phyloP scores from a whole-genome alignment of 1,140 invertebrate genomes.

The Brachionus rotundiformis region DNA sequence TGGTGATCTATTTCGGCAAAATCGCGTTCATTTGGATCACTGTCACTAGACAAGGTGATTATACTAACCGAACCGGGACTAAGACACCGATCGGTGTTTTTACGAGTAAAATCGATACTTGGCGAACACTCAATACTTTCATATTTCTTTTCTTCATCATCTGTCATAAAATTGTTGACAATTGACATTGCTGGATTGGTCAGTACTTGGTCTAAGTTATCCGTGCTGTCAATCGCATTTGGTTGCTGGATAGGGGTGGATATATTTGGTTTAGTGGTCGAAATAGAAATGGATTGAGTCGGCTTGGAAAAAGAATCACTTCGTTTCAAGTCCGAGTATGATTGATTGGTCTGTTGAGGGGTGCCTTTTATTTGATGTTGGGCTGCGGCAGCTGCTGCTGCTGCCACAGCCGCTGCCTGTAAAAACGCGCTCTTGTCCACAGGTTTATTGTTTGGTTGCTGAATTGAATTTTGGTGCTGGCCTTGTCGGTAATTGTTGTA shows the following conservation, averaged over 20 bases:
- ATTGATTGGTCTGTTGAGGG: neutral
- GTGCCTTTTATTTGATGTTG: conserved; percentile 14
- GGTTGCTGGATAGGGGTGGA: neutral
- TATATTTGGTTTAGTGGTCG: neutral
- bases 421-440: conserved; percentile 31
- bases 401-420: conserved; percentile 30
- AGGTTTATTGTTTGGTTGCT: neutral
- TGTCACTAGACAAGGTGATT: conserved; percentile 46
- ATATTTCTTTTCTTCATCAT: conserved; percentile 5
- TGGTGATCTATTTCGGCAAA: neutral
- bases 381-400: conserved; percentile 22
- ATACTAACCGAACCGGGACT: conserved; percentile 48
- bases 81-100: conserved; percentile 10
- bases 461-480: neutral
- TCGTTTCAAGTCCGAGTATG: neutral
- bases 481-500: neutral
- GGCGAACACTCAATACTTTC: neutral
- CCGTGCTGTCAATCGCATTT: neutral
- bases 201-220: conserved; percentile 43
- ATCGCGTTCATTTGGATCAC: conserved; percentile 34
- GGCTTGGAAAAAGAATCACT: neutral
- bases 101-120: conserved; percentile 32
- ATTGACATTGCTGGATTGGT: conserved; percentile 33
- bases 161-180: conserved; percentile 44
- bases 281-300: neutral